phyloP scores from a whole-genome alignment of 2,797 vertebrate genomes.

The Microchirus variegatus region DNA sequence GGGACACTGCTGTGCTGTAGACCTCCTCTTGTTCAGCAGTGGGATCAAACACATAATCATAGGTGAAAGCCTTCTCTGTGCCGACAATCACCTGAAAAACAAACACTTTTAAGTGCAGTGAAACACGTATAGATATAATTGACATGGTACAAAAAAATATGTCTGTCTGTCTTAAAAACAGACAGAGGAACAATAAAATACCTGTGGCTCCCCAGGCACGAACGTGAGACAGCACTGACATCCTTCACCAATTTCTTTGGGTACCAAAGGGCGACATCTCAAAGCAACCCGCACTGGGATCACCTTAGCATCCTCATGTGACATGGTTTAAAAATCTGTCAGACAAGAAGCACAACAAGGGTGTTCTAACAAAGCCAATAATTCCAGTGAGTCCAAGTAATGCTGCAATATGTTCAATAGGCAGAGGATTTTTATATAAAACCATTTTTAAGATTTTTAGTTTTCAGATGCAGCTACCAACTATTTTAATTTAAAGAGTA shows the following conservation, averaged over 20 bases:
- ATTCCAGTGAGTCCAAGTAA: background rate
- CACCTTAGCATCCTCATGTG: conserved; percentile 83
- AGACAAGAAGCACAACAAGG: background rate
- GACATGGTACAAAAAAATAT: too few species aligned
- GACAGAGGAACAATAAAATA: too few species aligned
- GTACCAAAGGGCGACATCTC: conserved; percentile 90
- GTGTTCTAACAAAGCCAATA: background rate
- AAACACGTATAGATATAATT: background rate
- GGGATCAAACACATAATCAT: conserved; percentile 94
- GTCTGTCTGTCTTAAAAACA: too few species aligned
- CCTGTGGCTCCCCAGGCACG: conserved; percentile 90
- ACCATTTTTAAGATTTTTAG: too few species aligned
- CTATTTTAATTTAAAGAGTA: too few species aligned
- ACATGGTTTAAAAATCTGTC: conserved; percentile 69
- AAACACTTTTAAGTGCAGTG: background rate
- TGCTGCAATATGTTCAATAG: too few species aligned
- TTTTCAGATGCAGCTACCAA: too few species aligned
- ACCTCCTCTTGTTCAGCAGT: conserved; percentile 94
- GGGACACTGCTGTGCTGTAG: conserved; percentile 84
- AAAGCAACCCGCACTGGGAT: conserved; percentile 93
- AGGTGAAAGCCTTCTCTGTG: conserved; percentile 92
- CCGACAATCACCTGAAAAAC: conserved; percentile 88
- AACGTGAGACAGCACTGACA: conserved; percentile 93
- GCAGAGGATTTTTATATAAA: too few species aligned
- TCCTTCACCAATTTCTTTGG: conserved; percentile 90